A percentile compares a stretch with the other conserved stretches of the same genome.
Evolutionary conservation across 2,888 invertebrate species (phyloP).

Genomic region (Corbicula japonica): DNA sequence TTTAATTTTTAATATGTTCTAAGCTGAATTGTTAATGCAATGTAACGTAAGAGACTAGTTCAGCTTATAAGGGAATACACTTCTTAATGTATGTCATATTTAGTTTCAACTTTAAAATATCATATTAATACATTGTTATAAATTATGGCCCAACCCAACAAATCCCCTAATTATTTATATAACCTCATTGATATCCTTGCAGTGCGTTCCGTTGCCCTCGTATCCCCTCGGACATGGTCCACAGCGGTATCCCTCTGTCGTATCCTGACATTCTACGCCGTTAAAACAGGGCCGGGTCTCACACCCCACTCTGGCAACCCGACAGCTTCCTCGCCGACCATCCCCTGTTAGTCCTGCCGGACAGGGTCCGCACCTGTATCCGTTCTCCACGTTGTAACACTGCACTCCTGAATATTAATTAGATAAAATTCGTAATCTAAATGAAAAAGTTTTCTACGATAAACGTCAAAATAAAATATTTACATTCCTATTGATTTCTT

Average conservation of each 20-base stretch:
- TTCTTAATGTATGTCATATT: no score
- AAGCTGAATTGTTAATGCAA: no score
- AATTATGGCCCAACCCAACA: no score
- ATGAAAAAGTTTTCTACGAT: no score
- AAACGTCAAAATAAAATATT: no score
- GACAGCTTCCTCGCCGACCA: conserved; percentile 87
- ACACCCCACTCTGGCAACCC: conserved; percentile 38
- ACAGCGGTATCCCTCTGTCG: conserved; percentile 74
- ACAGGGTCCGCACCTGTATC: conserved; percentile 80
- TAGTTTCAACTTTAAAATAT: no score
- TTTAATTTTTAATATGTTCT: no score
- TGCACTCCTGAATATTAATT: conserved; percentile 70
- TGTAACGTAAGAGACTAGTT: no score
- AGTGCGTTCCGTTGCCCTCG: conserved; percentile 90
- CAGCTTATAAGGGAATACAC: no score
- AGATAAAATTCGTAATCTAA: no score
- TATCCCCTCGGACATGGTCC: conserved; percentile 88
- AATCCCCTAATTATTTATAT: not conserved
- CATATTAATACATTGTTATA: no score
- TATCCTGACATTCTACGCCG: conserved; percentile 77
- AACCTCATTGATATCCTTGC: conserved; percentile 47
- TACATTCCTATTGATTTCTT: no score
- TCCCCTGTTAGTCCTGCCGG: conserved; percentile 91
- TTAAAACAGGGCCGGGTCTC: conserved; percentile 75
- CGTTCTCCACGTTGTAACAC: conserved; percentile 74